Percentiles rank a stretch among this genome's conserved stretches.
These are phyloP conservation scores for Rhynchophorus ferrugineus DNA, from an alignment of 1,140 invertebrate genomes.

Conservation along the genomic window DNA sequence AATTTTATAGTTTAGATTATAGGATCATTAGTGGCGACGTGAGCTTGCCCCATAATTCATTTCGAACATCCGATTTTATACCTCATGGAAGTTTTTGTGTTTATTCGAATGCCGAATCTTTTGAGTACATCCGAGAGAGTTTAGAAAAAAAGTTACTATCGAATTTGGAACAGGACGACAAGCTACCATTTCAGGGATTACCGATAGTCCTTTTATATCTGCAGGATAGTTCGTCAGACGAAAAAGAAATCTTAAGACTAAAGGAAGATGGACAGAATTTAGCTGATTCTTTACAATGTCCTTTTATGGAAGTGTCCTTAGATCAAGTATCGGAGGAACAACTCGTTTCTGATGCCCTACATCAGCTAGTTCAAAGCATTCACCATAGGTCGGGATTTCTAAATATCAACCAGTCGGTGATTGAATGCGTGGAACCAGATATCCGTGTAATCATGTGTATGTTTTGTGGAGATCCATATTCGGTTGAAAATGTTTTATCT, in stretches of 20 bases:
- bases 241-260: conserved; percentile 73
- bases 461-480: conserved; percentile 94
- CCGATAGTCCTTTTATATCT: conserved; percentile 87
- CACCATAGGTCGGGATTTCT: conserved; percentile 62
- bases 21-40: conserved; percentile 81
- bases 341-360: conserved; percentile 65
- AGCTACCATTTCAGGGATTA: conserved; percentile 72
- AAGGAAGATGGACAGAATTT: conserved; percentile 85
- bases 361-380: conserved; percentile 67
- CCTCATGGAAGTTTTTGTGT: conserved; percentile 82
- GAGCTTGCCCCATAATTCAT: conserved; percentile 66
- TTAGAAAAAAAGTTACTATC: conserved; percentile 86
- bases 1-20: conserved; percentile 77
- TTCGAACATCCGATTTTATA: conserved; percentile 66
- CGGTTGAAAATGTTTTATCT: conserved; percentile 80
- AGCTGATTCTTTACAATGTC: conserved; percentile 80
- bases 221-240: conserved; percentile 73
- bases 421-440: conserved; percentile 76
- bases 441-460: conserved; percentile 90
- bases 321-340: conserved; percentile 55
- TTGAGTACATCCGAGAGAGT: conserved; percentile 86
- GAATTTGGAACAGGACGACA: conserved; percentile 85
- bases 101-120: conserved; percentile 83
- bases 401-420: conserved; percentile 64
- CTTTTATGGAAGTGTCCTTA: conserved; percentile 74